Percentiles rank a stretch among this genome's conserved stretches.
Evolutionary conservation across 1,140 invertebrate genomes (phyloP).

Genomic region (Trachymyrmex septentrionalis): DNA sequence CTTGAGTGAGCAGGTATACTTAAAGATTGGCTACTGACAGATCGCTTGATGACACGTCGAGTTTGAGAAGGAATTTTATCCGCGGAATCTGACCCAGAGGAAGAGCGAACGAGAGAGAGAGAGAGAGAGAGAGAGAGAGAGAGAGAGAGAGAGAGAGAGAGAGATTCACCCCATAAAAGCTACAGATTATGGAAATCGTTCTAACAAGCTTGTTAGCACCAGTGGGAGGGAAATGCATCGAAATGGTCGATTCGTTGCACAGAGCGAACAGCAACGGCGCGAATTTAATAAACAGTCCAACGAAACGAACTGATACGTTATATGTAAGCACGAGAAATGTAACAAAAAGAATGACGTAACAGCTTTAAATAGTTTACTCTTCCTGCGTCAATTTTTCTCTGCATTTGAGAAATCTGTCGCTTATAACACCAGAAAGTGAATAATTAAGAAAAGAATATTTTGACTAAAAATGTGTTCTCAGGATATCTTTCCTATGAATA

Average conservation of each 20-base stretch:
- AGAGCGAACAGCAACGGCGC: background rate
- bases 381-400: background rate
- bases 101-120: too few relatives aligned
- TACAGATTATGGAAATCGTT: slow-evolving; percentile 45
- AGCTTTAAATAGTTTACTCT: background rate
- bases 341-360: background rate
- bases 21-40: slow-evolving; percentile 17
- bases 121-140: too few relatives aligned
- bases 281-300: slow-evolving; percentile 1
- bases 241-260: background rate
- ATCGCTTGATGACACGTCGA: background rate
- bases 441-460: background rate
- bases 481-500: background rate
- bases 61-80: slow-evolving; percentile 47
- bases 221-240: slow-evolving; percentile 3
- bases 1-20: background rate
- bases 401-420: background rate
- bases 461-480: background rate
- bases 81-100: slow-evolving; percentile 20
- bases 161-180: background rate
- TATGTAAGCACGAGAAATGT: background rate
- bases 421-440: background rate
- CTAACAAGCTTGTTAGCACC: slow-evolving; percentile 55
- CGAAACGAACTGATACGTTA: background rate
- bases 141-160: too few relatives aligned